Evolutionary conservation across 2,113 vertebrate genomes (phyloP).

Genomic region (Nicator chloris): DNA sequence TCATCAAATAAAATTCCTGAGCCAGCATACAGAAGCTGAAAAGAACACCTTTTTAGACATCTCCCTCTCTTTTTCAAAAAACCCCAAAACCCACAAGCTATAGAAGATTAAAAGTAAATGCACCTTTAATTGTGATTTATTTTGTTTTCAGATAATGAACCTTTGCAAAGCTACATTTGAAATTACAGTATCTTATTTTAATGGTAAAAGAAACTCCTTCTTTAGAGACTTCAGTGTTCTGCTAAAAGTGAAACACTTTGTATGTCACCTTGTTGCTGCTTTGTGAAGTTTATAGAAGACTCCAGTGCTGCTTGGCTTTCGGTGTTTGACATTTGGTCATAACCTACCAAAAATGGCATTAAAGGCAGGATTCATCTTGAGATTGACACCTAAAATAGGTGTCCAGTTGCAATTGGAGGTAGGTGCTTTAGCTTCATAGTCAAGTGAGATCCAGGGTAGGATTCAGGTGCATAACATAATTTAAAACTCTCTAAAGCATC

Average conservation of each 20-base stretch:
- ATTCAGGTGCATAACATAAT: not conserved
- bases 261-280: not conserved
- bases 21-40: not conserved
- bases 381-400: not conserved
- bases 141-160: not conserved
- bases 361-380: not conserved
- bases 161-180: not conserved
- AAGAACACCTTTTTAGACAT: not conserved
- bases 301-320: not conserved
- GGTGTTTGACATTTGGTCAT: not conserved
- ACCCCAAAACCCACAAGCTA: not conserved
- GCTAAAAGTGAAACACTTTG: not conserved
- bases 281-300: not conserved
- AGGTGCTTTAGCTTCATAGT: not conserved
- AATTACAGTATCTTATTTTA: not conserved
- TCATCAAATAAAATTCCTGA: constrained; percentile 2
- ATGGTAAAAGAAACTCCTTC: not conserved
- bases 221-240: not conserved
- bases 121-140: not conserved
- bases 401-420: not conserved
- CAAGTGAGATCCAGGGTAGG: not conserved
- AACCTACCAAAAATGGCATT: not conserved
- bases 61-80: not conserved
- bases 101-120: not conserved
- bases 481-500: not conserved